These are phyloP conservation scores for Odontomyia ornata DNA, from an alignment of 2,888 invertebrate genomes.

Conservation along the genomic window DNA sequence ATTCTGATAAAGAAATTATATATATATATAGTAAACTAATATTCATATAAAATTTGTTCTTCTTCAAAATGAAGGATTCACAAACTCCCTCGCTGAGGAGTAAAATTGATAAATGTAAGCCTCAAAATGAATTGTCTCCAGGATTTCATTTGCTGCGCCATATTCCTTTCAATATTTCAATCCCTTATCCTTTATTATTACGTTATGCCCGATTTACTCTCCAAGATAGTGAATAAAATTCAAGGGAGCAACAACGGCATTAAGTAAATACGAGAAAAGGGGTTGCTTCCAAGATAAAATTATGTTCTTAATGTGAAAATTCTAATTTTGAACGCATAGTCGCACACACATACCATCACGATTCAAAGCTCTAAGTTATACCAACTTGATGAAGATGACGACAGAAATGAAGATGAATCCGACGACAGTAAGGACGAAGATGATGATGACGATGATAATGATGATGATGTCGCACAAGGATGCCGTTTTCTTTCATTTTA, in stretches of 20 bases:
- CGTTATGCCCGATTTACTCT: conserved; percentile 26
- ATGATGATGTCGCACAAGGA: conserved; percentile 42
- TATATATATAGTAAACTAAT: too few relatives aligned
- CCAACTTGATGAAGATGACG: conserved; percentile 39
- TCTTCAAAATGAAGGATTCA: too few relatives aligned
- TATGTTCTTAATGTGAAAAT: conserved; percentile 62
- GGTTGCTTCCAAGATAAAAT: conserved; percentile 57
- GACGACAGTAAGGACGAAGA: conserved; percentile 3
- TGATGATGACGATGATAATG: conserved; percentile 29
- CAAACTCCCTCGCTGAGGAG: too few relatives aligned
- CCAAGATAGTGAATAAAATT: background rate
- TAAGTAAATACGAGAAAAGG: conserved; percentile 41
- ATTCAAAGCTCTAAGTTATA: conserved; percentile 5
- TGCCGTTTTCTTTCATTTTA: conserved; percentile 50
- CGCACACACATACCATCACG: conserved; percentile 39
- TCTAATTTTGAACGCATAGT: conserved; percentile 57
- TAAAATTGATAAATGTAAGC: too few relatives aligned
- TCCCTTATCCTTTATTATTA: conserved; percentile 25
- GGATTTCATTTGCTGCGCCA: background rate
- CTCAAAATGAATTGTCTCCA: too few relatives aligned
- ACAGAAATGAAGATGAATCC: conserved; percentile 12
- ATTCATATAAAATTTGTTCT: too few relatives aligned
- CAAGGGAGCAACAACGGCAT: background rate
- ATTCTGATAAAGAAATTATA: too few relatives aligned
- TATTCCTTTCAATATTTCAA: conserved; percentile 43